Evolutionary conservation across 2,113 vertebrate species (phyloP).

Genomic region (Hystrix brachyura): DNA sequence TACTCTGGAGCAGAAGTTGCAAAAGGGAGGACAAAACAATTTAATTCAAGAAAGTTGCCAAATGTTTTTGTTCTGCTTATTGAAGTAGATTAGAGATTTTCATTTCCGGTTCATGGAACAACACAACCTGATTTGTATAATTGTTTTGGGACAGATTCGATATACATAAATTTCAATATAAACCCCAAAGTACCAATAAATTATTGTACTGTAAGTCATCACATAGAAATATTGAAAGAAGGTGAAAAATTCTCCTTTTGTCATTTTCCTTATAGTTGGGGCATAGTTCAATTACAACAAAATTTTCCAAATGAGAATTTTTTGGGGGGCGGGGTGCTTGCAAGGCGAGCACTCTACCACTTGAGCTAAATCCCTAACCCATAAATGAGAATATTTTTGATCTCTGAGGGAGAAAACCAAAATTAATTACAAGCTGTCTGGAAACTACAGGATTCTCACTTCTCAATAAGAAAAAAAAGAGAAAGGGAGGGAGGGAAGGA

Average conservation of each 20-base stretch:
- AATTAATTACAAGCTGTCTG: constrained; percentile 33
- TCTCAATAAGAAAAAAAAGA: background rate
- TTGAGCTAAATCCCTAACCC: too few relatives aligned
- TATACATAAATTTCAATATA: background rate
- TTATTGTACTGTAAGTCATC: background rate
- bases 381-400: background rate
- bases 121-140: background rate
- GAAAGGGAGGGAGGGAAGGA: background rate
- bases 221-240: constrained; percentile 46
- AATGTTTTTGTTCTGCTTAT: background rate
- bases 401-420: constrained; percentile 37
- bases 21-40: background rate
- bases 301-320: background rate
- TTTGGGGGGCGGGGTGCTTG: background rate
- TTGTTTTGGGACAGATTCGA: background rate
- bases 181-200: background rate
- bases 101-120: background rate
- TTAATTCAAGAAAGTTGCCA: background rate
- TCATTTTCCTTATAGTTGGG: background rate
- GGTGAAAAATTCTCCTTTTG: background rate
- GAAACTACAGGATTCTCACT: background rate
- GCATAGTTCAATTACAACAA: background rate
- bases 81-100: background rate
- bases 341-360: too few relatives aligned
- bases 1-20: background rate